A percentile compares a stretch with the other conserved stretches of the same genome.
Evolutionary conservation across 1,140 invertebrate species (phyloP).

Genomic region (Protaetia brevitarsis): DNA sequence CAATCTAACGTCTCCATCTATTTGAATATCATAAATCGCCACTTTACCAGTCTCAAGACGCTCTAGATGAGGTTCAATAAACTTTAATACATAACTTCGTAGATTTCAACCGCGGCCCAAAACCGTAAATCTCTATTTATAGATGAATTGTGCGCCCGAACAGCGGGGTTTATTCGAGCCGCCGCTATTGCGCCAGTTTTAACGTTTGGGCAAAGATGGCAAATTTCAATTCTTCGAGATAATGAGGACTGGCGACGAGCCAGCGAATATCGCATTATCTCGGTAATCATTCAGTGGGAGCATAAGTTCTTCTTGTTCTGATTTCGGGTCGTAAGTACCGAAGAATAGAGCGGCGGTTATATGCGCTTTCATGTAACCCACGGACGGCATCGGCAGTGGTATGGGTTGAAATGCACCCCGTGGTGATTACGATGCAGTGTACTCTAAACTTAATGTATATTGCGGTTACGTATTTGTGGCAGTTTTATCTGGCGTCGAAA

Average conservation of each 20-base stretch:
- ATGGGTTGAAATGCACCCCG: not conserved
- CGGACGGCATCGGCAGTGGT: not conserved
- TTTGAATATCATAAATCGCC: no score
- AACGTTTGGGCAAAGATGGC: not conserved
- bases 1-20: no score
- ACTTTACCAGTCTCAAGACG: no score
- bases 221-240: not conserved
- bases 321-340: not conserved
- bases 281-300: not conserved
- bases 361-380: not conserved
- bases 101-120: not conserved
- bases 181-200: no score
- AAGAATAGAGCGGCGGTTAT: not conserved
- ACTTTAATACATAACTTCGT: not conserved
- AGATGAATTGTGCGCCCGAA: not conserved
- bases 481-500: not conserved
- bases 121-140: constrained; percentile 1
- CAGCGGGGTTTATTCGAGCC: not conserved
- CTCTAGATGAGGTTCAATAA: not conserved
- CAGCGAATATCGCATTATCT: not conserved
- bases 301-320: constrained; percentile 3
- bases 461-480: not conserved
- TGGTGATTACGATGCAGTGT: not conserved
- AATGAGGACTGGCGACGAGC: not conserved
- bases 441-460: not conserved